These are phyloP conservation scores for Nibea coibor DNA, from an alignment of 2,113 vertebrate genomes.

Conservation along the genomic window DNA sequence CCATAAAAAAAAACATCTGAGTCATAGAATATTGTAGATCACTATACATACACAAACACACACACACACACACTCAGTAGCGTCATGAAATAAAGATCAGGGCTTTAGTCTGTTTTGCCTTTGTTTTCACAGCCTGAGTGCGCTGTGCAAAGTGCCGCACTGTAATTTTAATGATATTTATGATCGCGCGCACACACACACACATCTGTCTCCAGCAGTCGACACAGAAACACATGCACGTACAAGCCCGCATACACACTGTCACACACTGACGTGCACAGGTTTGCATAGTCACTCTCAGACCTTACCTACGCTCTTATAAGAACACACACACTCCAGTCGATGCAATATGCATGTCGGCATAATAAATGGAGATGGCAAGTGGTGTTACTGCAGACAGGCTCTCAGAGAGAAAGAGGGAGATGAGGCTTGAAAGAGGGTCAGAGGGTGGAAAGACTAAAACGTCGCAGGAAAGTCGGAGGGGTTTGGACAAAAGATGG, in stretches of 20 bases:
- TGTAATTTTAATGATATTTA: slow-evolving; percentile 73
- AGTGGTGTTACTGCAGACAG: slow-evolving; percentile 35
- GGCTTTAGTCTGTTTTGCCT: slow-evolving; percentile 56
- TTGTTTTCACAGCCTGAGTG: slow-evolving; percentile 67
- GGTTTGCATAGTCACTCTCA: slow-evolving; percentile 7
- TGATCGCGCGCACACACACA: slow-evolving; percentile 36
- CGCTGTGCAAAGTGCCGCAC: slow-evolving; percentile 59
- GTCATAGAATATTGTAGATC: not conserved
- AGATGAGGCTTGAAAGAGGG: slow-evolving; percentile 8
- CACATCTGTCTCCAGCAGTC: slow-evolving; percentile 51
- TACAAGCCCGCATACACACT: slow-evolving; percentile 25
- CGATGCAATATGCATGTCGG: slow-evolving; percentile 63
- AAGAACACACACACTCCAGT: slow-evolving; percentile 20
- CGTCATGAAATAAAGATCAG: slow-evolving; percentile 58
- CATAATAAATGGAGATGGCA: slow-evolving; percentile 53
- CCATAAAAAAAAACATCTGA: not conserved
- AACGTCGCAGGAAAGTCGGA: not conserved
- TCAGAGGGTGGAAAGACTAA: slow-evolving; percentile 16
- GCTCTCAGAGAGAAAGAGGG: slow-evolving; percentile 29
- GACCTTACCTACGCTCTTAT: not conserved
- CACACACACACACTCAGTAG: slow-evolving; percentile 16
- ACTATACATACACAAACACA: slow-evolving; percentile 36
- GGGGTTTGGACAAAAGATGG: slow-evolving; percentile 1
- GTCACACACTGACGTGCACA: not conserved
- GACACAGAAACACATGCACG: slow-evolving; percentile 22